Base-by-base conservation (phyloP, 2,888 invertebrate species). In the Baccha elongata region DNA sequence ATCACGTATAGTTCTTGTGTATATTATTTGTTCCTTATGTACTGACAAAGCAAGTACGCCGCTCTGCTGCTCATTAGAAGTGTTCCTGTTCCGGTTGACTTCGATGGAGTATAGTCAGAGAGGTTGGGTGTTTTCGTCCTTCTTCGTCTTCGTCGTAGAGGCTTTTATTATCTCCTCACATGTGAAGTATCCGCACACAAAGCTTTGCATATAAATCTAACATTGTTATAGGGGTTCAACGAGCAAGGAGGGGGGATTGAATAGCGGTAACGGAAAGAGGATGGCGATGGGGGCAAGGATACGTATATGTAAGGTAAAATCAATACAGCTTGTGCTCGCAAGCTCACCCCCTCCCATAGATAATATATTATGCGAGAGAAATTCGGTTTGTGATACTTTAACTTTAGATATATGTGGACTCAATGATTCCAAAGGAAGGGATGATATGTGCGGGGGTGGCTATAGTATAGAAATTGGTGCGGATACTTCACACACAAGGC, bases 31-130 rank as follows among this genome's bases (percentile, higher is more conserved):
- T 74, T 73, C 37, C 76, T 58, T 73, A 76, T 73, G 68, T 78
- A 73, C 52, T 68, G 44, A 78, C 78, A 83, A 83, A 73, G 83
- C 83, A 76, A 83, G 83, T 83, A 78, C 73, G 50, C 76, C 68
- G 72, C 78, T 76, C 72, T 60, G 72, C 62, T 78, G 83, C 83
- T 83, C 83, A 83, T 83, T 83, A 83, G 78, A 83, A 83, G 83
- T 83, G 83, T 83, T 83, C 83, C 83, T 83, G 83, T 83, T 83
- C 83, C 83, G 83, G 83, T 83, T 78, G 76, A 83, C 78, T 83
- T 81, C 55, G 64, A 55, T 40, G 68, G 44, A 48, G 52, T 42
- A 48, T 17, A 44, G 26, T 44, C 40, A 11, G n/a, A 2, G 19
- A 4, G 29, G 19, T 8, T 32, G 42, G 19, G 65, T 29, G 35